phyloP scores from a whole-genome alignment of 2,797 vertebrate species.

The Limnodromus scolopaceus region DNA sequence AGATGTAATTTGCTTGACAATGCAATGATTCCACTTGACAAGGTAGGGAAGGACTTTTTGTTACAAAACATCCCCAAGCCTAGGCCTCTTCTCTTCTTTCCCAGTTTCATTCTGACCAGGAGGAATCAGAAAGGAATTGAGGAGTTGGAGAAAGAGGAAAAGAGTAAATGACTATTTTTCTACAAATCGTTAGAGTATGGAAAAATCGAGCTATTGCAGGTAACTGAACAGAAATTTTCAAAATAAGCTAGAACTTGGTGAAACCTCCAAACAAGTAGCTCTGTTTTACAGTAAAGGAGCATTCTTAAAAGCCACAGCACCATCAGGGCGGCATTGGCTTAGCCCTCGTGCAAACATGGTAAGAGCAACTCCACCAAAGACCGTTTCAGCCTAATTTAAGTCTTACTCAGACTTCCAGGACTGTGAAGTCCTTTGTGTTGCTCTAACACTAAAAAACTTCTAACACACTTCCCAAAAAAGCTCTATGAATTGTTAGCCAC shows the following conservation, averaged over 20 bases:
- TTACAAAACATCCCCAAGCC: neutral
- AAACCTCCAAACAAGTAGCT: neutral
- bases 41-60: neutral
- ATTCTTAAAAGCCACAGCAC: neutral
- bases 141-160: neutral
- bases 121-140: neutral
- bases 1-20: neutral
- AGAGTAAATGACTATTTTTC: neutral
- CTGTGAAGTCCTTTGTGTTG: neutral
- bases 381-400: neutral
- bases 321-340: neutral
- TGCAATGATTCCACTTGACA: neutral
- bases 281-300: neutral
- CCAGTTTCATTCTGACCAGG: neutral
- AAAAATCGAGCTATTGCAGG: accelerated
- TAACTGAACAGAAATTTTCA: neutral
- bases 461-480: neutral
- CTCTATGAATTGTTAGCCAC: neutral
- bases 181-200: neutral
- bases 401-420: neutral
- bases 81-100: neutral
- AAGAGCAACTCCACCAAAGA: neutral
- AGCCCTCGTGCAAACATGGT: neutral
- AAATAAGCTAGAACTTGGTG: neutral
- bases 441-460: neutral